Evolutionary conservation across 1,140 invertebrate genomes (phyloP).

Genomic region (Brachionus paranguensis): DNA sequence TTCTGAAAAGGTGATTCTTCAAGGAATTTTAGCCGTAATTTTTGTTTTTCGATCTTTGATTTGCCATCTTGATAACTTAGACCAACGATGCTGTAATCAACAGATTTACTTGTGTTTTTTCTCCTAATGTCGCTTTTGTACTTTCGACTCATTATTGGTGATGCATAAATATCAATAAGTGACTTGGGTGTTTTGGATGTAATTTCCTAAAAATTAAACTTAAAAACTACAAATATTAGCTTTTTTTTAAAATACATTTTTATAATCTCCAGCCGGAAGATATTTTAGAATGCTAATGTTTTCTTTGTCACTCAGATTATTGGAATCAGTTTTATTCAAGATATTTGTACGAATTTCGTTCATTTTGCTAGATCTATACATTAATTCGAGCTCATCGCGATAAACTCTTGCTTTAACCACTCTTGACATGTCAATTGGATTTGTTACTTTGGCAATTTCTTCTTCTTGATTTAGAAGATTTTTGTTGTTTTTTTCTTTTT

Average conservation of each 20-base stretch:
- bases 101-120: not conserved
- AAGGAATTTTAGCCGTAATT: not conserved
- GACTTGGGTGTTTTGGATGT: not conserved
- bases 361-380: slow-evolving; percentile 29
- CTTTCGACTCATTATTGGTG: not conserved
- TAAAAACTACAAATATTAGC: too few species aligned
- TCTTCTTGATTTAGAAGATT: not conserved
- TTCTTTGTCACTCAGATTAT: not conserved
- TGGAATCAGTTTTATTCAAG: not conserved
- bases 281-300: not conserved
- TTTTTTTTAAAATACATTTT: not conserved
- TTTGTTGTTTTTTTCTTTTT: not conserved
- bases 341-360: not conserved
- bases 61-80: not conserved
- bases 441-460: not conserved
- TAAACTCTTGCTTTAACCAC: slow-evolving; percentile 2
- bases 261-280: not conserved
- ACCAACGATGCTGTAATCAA: not conserved
- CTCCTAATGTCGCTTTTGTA: not conserved
- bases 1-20: not conserved
- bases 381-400: not conserved
- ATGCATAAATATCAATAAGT: not conserved
- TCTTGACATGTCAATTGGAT: not conserved
- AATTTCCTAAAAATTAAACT: too few species aligned
- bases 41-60: not conserved